Percentiles rank a stretch among this genome's conserved stretches.
These are phyloP conservation scores for Agrochola circellaris DNA, from an alignment of 2,888 invertebrate genomes.

Conservation along the genomic window DNA sequence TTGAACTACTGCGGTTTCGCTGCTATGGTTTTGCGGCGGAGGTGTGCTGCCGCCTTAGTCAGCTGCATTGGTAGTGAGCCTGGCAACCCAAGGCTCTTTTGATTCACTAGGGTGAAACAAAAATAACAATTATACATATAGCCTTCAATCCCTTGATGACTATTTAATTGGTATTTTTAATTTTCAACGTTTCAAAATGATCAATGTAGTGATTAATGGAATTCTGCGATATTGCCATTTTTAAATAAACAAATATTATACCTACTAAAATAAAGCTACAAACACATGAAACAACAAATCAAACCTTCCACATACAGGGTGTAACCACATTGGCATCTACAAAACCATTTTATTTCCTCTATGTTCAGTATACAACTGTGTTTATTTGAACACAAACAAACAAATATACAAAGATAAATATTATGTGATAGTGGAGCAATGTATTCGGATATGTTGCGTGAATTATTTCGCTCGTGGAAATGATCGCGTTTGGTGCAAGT, in stretches of 20 bases:
- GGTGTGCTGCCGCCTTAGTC: too few species aligned
- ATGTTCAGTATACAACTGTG: conserved; percentile 37
- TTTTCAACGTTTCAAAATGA: not conserved
- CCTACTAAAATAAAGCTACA: not conserved
- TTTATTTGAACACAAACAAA: conserved; percentile 52
- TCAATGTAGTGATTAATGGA: not conserved
- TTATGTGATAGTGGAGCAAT: conserved; percentile 45
- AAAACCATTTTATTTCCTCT: conserved; percentile 22
- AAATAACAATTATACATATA: too few species aligned
- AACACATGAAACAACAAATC: not conserved
- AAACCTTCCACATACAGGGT: not conserved
- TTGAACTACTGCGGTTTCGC: too few species aligned
- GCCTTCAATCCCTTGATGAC: too few species aligned
- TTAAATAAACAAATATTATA: too few species aligned
- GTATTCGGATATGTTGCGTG: conserved; percentile 41
- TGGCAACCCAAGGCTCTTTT: too few species aligned
- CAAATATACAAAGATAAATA: conserved; percentile 48
- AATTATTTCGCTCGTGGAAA: conserved; percentile 47
- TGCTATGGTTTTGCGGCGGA: too few species aligned
- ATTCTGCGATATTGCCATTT: not conserved
- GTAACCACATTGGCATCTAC: not conserved
- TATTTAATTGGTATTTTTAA: too few species aligned
- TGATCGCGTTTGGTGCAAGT: conserved; percentile 5
- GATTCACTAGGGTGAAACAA: too few species aligned
- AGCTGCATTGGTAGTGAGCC: too few species aligned